A percentile compares a stretch with the other conserved stretches of the same genome.
Evolutionary conservation across 2,113 vertebrate species (phyloP).

Genomic region (Tychaedon coryphoeus): DNA sequence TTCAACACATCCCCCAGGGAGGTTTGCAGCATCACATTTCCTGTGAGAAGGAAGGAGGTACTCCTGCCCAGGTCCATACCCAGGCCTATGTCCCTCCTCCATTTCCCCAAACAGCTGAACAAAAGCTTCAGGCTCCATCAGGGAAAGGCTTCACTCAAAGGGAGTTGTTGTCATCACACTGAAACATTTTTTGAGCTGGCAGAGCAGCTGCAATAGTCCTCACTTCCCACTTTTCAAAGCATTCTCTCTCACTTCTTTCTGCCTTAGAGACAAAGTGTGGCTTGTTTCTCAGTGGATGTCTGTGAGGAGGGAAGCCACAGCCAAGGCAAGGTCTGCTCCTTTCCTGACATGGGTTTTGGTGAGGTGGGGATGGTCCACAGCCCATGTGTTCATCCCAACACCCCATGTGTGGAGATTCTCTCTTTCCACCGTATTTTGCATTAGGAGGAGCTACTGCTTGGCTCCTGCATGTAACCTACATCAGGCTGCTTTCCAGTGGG

Average conservation of each 20-base stretch:
- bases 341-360: background rate
- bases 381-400: background rate
- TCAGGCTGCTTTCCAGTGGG: background rate
- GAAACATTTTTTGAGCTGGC: background rate
- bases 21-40: background rate
- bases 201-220: background rate
- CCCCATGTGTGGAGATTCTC: accelerated
- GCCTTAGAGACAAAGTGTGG: background rate
- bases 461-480: accelerated
- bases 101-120: background rate
- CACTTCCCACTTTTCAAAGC: background rate
- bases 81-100: background rate
- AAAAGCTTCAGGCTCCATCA: background rate
- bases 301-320: background rate
- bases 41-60: background rate
- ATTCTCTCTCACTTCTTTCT: background rate
- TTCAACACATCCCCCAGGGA: background rate
- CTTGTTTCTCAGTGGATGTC: background rate
- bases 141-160: background rate
- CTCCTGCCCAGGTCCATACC: background rate
- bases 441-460: accelerated
- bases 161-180: background rate
- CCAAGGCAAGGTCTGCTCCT: background rate
- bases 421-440: accelerated
- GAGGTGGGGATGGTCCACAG: background rate